Evolutionary conservation across 2,113 vertebrate species (phyloP).

Genomic region (Dipodomys spectabilis): DNA sequence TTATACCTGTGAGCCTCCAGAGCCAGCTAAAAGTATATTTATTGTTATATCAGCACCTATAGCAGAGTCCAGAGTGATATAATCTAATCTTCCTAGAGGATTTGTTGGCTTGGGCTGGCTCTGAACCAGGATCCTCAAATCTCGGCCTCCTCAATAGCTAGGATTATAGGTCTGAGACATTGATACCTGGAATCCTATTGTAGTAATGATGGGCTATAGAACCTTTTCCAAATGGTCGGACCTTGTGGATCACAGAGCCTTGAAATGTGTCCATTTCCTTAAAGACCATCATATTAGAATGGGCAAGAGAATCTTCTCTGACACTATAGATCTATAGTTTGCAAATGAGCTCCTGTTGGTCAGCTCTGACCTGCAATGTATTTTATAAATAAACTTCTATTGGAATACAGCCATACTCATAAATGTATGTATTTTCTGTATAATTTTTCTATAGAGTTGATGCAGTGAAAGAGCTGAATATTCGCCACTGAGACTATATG

Average conservation of each 20-base stretch:
- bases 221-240: background rate
- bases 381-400: constrained; percentile 17
- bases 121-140: too few species aligned
- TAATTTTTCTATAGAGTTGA: background rate
- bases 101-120: too few species aligned
- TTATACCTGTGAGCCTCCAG: too few species aligned
- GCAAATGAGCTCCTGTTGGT: background rate
- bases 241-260: background rate
- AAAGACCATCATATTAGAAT: background rate
- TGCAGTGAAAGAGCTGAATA: background rate
- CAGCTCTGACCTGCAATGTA: background rate
- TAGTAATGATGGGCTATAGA: background rate
- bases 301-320: background rate
- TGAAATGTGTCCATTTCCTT: background rate
- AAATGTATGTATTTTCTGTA: background rate
- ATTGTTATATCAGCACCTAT: too few species aligned
- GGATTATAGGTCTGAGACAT: too few species aligned
- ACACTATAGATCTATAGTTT: background rate
- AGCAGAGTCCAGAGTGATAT: too few species aligned
- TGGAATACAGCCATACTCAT: background rate
- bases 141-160: too few species aligned
- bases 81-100: too few species aligned
- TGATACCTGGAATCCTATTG: background rate
- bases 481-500: background rate
- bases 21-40: too few species aligned